Percentiles rank a stretch among this genome's conserved stretches.
Evolutionary conservation across 2,113 vertebrate species (phyloP).

Genomic region (Tachysurus vachellii): DNA sequence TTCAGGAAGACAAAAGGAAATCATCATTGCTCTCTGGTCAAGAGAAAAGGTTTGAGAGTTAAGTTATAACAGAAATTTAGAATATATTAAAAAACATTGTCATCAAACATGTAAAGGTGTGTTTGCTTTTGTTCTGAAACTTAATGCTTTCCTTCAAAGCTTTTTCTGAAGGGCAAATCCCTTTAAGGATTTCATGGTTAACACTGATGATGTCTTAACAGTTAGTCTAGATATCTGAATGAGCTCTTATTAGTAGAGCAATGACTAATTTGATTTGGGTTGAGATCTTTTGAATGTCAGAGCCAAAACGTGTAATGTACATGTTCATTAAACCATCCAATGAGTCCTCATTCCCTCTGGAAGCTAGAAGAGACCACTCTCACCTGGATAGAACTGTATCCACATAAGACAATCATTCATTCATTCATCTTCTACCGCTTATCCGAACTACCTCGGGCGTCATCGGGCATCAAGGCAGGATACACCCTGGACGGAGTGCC

Average conservation of each 20-base stretch:
- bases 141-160: slow-evolving; percentile 4
- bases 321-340: background rate
- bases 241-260: background rate
- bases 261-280: background rate
- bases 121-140: background rate
- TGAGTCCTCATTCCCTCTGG: background rate
- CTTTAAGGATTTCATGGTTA: slow-evolving; percentile 19
- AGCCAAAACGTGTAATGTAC: background rate
- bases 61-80: background rate
- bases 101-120: background rate
- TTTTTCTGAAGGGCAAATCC: background rate
- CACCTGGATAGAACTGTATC: background rate
- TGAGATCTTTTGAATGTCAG: background rate
- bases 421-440: too few relatives aligned
- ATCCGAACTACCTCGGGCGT: too few relatives aligned
- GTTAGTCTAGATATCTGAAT: slow-evolving; percentile 1
- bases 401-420: background rate
- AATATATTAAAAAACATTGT: background rate
- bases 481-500: too few relatives aligned
- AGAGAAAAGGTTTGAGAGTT: background rate
- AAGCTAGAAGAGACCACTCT: background rate
- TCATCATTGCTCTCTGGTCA: background rate
- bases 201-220: background rate
- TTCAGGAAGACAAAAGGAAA: background rate
- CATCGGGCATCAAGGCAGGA: too few relatives aligned